Percentiles rank a stretch among this genome's conserved stretches.
phyloP scores from a whole-genome alignment of 2,797 vertebrate genomes.

The Xerus rutilus region DNA sequence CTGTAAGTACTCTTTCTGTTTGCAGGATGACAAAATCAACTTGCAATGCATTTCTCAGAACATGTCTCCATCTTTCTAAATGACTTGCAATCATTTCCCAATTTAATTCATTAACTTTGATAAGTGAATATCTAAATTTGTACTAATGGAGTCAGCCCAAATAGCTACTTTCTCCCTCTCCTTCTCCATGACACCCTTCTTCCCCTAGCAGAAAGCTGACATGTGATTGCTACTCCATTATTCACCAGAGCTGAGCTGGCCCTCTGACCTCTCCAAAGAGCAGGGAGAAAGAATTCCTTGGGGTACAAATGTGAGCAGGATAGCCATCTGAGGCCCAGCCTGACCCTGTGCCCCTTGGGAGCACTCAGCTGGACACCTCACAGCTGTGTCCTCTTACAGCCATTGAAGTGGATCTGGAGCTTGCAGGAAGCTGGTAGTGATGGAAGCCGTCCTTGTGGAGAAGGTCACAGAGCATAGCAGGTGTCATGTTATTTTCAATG shows the following conservation, averaged over 20 bases:
- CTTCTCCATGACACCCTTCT: background rate
- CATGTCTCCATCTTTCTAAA: no score
- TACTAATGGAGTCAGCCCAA: background rate
- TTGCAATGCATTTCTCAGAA: no score
- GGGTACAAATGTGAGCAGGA: slow-evolving; percentile 84
- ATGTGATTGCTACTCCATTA: slow-evolving; percentile 76
- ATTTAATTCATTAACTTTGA: background rate
- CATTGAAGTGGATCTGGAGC: fast-evolving
- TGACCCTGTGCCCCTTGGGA: slow-evolving; percentile 65
- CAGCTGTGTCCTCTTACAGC: background rate
- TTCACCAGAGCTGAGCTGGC: slow-evolving; percentile 79
- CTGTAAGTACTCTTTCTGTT: background rate
- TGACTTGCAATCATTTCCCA: background rate
- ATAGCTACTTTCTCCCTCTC: background rate
- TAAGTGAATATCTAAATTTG: background rate
- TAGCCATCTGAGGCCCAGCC: slow-evolving; percentile 84
- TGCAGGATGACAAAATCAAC: background rate
- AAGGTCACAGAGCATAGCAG: fast-evolving
- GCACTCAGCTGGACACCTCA: background rate
- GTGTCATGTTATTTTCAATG: background rate
- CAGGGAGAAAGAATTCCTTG: slow-evolving; percentile 86
- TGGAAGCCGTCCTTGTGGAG: background rate
- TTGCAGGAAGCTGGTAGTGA: background rate
- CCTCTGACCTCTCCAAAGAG: slow-evolving; percentile 83
- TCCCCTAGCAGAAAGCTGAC: background rate